Percentiles rank a stretch among this genome's conserved stretches.
These are phyloP conservation scores for Pelodytes ibericus DNA, from an alignment of 2,797 vertebrate species.

Conservation along the genomic window DNA sequence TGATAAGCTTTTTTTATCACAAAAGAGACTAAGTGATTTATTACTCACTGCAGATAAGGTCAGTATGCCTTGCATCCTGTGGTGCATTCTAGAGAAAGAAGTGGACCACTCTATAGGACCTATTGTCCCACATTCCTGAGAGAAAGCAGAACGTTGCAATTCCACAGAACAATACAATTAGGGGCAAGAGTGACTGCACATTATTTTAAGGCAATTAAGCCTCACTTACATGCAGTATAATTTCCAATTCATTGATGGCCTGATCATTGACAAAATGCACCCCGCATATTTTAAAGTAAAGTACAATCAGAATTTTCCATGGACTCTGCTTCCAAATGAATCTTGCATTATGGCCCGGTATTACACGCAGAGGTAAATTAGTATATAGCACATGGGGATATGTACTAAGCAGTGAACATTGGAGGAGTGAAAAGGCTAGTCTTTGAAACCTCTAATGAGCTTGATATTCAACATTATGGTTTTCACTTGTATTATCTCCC, in stretches of 20 bases:
- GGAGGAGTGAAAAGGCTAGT: too few relatives aligned
- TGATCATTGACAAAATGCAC: too few relatives aligned
- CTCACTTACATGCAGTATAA: background rate
- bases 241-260: background rate
- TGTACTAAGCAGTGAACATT: too few relatives aligned
- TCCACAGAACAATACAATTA: background rate
- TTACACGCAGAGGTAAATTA: too few relatives aligned
- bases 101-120: background rate
- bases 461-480: too few relatives aligned
- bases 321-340: too few relatives aligned
- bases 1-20: background rate
- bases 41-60: constrained; percentile 54
- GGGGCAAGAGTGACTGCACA: background rate
- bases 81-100: background rate
- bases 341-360: too few relatives aligned
- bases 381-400: too few relatives aligned
- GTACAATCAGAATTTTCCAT: too few relatives aligned
- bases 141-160: background rate
- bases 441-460: too few relatives aligned
- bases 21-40: background rate
- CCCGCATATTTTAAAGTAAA: too few relatives aligned
- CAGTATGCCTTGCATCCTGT: background rate
- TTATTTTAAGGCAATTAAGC: background rate
- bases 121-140: background rate
- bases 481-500: too few relatives aligned